A percentile compares a stretch with the other conserved stretches of the same genome.
These are phyloP conservation scores for Pseudococcus jackbeardsleyi DNA, from an alignment of 2,888 invertebrate genomes.

Conservation along the genomic window DNA sequence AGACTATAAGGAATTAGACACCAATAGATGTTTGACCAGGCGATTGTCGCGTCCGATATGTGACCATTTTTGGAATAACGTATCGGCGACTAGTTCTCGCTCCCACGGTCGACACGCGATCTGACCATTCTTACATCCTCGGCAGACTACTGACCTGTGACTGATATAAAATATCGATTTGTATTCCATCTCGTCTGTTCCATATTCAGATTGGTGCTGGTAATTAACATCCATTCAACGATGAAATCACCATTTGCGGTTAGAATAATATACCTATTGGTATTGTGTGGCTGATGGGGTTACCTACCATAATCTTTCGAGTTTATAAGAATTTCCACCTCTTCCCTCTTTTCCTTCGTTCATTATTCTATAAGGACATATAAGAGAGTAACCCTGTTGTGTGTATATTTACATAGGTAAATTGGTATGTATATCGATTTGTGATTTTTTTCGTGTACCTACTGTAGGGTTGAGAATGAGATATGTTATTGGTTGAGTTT, in stretches of 20 bases:
- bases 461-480: background rate
- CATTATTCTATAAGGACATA: too few species aligned
- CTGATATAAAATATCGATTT: conserved; percentile 57
- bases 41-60: conserved; percentile 64
- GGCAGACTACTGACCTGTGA: conserved; percentile 63
- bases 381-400: too few species aligned
- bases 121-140: conserved; percentile 59
- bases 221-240: conserved; percentile 41
- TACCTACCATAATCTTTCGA: too few species aligned
- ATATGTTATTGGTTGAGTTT: background rate
- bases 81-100: conserved; percentile 57
- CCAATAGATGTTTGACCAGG: conserved; percentile 64
- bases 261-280: background rate
- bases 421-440: background rate
- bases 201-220: background rate
- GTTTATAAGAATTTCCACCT: too few species aligned
- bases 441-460: background rate
- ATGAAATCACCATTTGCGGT: conserved; percentile 26
- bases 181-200: background rate
- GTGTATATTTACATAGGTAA: too few species aligned
- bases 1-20: conserved; percentile 63
- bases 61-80: conserved; percentile 60
- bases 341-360: background rate
- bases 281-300: background rate
- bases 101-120: conserved; percentile 65